Base-by-base conservation (phyloP, 2,888 invertebrate genomes). In the Penaeus monodon region DNA sequence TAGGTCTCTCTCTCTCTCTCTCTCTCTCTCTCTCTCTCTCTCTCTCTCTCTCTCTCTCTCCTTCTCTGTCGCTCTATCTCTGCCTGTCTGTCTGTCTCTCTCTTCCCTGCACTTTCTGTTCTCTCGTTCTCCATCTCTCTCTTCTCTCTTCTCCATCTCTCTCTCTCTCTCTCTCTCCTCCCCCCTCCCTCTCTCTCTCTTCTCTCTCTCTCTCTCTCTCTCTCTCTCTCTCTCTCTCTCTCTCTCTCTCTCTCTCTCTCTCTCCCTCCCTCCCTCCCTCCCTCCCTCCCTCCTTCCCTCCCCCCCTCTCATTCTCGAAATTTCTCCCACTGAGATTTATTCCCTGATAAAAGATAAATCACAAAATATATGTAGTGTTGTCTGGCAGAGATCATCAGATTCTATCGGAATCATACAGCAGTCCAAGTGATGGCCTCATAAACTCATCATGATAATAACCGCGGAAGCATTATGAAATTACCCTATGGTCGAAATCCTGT, bases 131-230 rank as follows among this genome's bases (percentile, higher is more conserved):
- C 74, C 14, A 14, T 33, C 38, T 29, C 66, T 76, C 29, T 76
- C 76, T 74, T 1, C 27, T 29, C 27, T 14, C 27, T 29, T 68
- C 68, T 68, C 68, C 2, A 24, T 74, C 76, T 74, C 33, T 74
- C 76, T 74, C 76, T 76, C 38, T 29, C 76, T 68, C 24, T 20
- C 22, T 3, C 3, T 68, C 68, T 68, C 2, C 0, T 20, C 17
- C 68, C 17, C 68, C 17, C 68, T 68, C 68, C 12, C 68, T 68
- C 68, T 68, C 68, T 68, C 22, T 68, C 68, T 68, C 68, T 68
- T 74, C 74, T 74, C 44, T 38, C 22, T 44, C 44, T 1, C 49
- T 77, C 77, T 38, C 77, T 74, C 74, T 74, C 74, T 77, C 77
- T 44, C 77, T 63, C 38, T 74, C 38, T 74, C 38, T 74, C 17